These are phyloP conservation scores for Orestias chungarensis DNA, from an alignment of 2,797 vertebrate species.

Conservation along the genomic window DNA sequence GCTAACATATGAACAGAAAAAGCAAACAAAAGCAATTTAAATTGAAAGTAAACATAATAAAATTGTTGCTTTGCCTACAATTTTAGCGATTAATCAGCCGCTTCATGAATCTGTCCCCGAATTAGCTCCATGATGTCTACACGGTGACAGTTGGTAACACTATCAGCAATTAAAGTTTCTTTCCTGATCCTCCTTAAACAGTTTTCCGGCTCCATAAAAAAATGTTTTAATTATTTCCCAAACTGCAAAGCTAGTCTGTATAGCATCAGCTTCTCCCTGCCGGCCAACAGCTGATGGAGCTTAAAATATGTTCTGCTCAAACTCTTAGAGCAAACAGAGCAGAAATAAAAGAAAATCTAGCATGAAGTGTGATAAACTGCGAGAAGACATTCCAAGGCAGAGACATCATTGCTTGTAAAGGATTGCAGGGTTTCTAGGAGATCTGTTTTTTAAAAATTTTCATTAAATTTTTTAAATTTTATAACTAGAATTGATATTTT, in stretches of 20 bases:
- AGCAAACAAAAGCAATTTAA: neutral
- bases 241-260: slow-evolving; percentile 48
- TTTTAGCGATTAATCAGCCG: neutral
- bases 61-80: neutral
- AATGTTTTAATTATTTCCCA: slow-evolving; percentile 30
- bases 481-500: slow-evolving; percentile 12
- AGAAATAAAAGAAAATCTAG: slow-evolving; percentile 39
- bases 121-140: slow-evolving; percentile 4
- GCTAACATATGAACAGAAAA: neutral
- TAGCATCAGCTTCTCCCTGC: slow-evolving; percentile 46
- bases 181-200: slow-evolving; percentile 34
- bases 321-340: slow-evolving; percentile 38
- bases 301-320: slow-evolving; percentile 20
- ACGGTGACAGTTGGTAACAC: slow-evolving; percentile 1
- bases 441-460: slow-evolving; percentile 8
- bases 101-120: neutral
- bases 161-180: slow-evolving; percentile 14
- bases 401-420: slow-evolving; percentile 43
- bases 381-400: slow-evolving; percentile 58
- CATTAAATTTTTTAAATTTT: slow-evolving; percentile 7
- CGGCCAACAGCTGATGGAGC: slow-evolving; percentile 48
- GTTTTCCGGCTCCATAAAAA: slow-evolving; percentile 33
- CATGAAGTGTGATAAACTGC: slow-evolving; percentile 64
- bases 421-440: slow-evolving; percentile 36
- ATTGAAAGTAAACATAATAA: neutral